Conservation (phyloP, 2,113 vertebrate species). For the Mastomys coucha region DNA sequence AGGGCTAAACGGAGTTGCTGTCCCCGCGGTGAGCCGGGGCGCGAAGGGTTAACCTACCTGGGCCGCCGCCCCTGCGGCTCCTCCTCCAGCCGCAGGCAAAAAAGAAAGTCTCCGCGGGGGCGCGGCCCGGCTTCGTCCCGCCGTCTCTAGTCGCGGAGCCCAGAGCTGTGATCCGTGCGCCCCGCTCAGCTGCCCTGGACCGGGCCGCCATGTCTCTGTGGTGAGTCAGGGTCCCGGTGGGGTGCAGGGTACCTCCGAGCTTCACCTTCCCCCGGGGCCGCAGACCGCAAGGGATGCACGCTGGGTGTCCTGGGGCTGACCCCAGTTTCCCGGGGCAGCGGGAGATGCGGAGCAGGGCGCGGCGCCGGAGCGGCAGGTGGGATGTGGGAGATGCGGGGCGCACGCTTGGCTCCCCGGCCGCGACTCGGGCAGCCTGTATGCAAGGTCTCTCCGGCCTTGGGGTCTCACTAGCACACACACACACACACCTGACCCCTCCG, state of each 20-base stretch:
- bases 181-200: slow-evolving; percentile 51
- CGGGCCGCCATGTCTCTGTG: slow-evolving; percentile 86
- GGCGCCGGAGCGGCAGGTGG: neutral
- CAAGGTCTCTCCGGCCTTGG: neutral
- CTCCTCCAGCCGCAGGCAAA: slow-evolving; percentile 50
- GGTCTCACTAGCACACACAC: no score
- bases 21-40: neutral
- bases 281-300: neutral
- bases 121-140: slow-evolving; percentile 50
- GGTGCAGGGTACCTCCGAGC: neutral
- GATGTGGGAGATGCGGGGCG: neutral
- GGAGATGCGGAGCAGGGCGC: neutral
- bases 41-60: slow-evolving; percentile 80
- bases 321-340: neutral
- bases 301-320: neutral
- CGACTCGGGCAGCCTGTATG: neutral
- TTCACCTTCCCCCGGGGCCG: no score
- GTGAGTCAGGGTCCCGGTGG: slow-evolving; percentile 81
- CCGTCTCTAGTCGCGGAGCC: slow-evolving; percentile 14
- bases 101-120: slow-evolving; percentile 61
- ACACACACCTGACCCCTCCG: rapidly evolving
- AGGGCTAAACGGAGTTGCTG: neutral
- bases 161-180: slow-evolving; percentile 68
- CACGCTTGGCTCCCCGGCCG: neutral
- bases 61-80: slow-evolving; percentile 65